Base-by-base conservation (phyloP, 2,797 vertebrate genomes). In the Sebastes wilsoni region DNA sequence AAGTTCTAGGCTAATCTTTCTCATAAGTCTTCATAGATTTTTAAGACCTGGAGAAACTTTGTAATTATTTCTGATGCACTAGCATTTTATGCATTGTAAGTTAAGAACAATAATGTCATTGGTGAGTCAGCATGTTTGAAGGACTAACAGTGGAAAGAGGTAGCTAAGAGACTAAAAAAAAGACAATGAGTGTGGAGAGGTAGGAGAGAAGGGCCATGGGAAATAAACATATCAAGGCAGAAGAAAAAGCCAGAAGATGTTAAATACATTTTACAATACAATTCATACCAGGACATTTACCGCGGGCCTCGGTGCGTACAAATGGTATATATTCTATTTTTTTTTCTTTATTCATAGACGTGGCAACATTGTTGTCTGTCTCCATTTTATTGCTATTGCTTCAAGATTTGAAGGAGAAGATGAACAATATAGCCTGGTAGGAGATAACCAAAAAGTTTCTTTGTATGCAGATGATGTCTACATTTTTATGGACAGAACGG, bases 241-340 rank as follows among this genome's bases (percentile, higher is more conserved):
- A 77, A 66, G 75, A 69, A 79, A 75, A 69, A 61, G 18, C 34
- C 65, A 82, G 49, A 64, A 70, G 34, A 73, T 64, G 32, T 87
- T 66, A 66, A 66, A 58, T 2, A 75, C 4, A 78, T 32, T 59
- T 68, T 46, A 46, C 3, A 61, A 49, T 7, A 28, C 3, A 56
- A 16, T 46, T 36, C 0, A 1, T 38, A 49, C 8, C 1, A 54
- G 6, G 32, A 49, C 4, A 67, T 72, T 25, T 8, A 66, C 10
- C 1, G 1, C 8, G 55, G 20, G 6, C 10, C 38, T 60, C 0
- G 1, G 6, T 58, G 1, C 13, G 22, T 11, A 49, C 8, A 5
- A 27, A 18, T 52, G 8, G n/a, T 30, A 32, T 9, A 46, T 25
- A 20, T 14, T 34, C 1, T 23, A 34, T 32, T 5, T 34, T 49